Base-by-base conservation (phyloP, 1,140 invertebrate genomes). In the Dysdera silvatica region DNA sequence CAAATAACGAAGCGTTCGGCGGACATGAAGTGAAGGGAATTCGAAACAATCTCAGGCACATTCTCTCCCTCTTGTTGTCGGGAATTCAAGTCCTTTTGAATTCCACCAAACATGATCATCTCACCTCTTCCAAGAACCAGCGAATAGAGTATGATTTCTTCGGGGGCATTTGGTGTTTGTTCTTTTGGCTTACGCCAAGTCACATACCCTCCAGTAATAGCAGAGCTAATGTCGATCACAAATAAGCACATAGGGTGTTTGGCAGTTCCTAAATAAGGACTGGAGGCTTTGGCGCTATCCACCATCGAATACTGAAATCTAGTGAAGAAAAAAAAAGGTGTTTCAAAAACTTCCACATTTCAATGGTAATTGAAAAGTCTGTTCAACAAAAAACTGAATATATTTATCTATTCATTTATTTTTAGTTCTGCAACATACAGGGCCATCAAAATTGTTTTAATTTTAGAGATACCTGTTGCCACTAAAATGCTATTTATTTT, bases 91-190 rank as follows among this genome's bases (percentile, higher is more conserved):
- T 91, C 87, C 74, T 89, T 90, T 68, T 87, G 83, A 59, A 95
- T 87, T 54, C 93, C 93, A 16, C 92, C 94, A 80, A 97, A 97
- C 78, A 98, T 86, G 48, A 97, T 87, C 16, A 97, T 74, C 80
- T 97, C 93, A 20, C 88, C 89, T 71, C 89, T 87, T 45, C 92
- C 93, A 53, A 86, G 81, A 2, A 95, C 85, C 47, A 97, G 78
- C 14, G 90, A 88, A 73, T 95, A 95, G 56, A 95, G 81, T 62
- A 95, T 87, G 54, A 91, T 84, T 74, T 95, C 88, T 73, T 92
- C 88, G 2, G 93, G 91, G 23, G 65, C 71, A 0, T 33, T n/a
- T 14, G 29, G 35, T 12, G 57, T 33, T 18, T 64, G 55, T 23
- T 37, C 45, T 74, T 74, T 84, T 81, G 70, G 82, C 60, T 84